These are phyloP conservation scores for Enchytraeus crypticus DNA, from an alignment of 2,888 invertebrate species.

Conservation along the genomic window DNA sequence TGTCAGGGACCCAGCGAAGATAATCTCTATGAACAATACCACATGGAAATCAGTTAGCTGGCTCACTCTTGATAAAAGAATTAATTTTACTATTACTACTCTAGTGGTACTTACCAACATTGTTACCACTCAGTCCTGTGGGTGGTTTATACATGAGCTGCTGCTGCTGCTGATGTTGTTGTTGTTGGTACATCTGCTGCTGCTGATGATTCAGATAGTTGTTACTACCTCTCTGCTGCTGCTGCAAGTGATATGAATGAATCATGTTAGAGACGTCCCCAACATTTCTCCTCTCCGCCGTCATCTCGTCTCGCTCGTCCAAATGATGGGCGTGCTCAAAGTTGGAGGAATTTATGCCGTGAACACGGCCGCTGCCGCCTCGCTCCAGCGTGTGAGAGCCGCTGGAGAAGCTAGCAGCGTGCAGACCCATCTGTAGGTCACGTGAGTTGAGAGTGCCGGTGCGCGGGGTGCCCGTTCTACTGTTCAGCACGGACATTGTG, in stretches of 20 bases:
- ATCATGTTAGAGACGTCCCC: too few species aligned
- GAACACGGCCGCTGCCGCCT: background rate
- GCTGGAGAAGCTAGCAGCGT: constrained; percentile 41
- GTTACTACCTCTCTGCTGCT: too few species aligned
- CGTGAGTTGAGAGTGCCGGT: constrained; percentile 41
- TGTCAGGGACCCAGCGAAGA: too few species aligned
- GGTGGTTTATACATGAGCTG: background rate
- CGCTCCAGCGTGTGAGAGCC: constrained; percentile 43
- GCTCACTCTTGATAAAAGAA: too few species aligned
- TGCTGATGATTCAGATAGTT: too few species aligned
- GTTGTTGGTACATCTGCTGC: background rate
- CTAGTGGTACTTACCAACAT: background rate
- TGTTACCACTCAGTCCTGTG: background rate
- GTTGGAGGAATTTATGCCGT: too few species aligned
- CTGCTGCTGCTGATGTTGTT: background rate
- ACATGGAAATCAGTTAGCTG: too few species aligned
- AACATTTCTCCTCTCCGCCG: too few species aligned
- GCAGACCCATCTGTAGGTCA: constrained; percentile 25
- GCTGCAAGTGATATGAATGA: too few species aligned
- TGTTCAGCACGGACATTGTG: constrained; percentile 39
- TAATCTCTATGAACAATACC: too few species aligned
- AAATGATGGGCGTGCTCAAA: background rate
- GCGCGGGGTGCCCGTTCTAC: constrained; percentile 44
- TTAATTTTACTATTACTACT: too few species aligned
- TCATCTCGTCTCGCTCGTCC: background rate